Evolutionary conservation across 2,888 invertebrate genomes (phyloP), one percentile per base, ranked within the genome.

Genomic region (Himalopsyche anomala): DNA sequence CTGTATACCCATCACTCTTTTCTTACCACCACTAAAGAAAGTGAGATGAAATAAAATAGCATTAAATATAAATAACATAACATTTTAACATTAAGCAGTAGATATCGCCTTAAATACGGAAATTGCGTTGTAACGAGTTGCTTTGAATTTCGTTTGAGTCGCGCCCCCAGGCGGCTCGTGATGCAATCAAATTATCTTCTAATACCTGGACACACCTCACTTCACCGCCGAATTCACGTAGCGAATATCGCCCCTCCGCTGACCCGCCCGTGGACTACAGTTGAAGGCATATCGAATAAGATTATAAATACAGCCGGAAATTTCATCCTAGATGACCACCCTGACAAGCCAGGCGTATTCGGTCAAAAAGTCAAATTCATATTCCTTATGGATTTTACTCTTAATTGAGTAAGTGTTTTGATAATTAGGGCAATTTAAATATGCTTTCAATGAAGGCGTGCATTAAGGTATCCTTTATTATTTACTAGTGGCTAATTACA

Each of bases 151-250:
- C 19, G 62, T 62, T 62, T 62, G 62, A 62, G 62, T 62, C 62
- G 62, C 62, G 62, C 28, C 62, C 62, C 62, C 62, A 28, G 62
- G 62, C 19, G 62, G 62, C 19, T 62, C 81, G 28, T 45, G 42
- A 42, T 81, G 45, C 81, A 81, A 81, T 81, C 81, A 81, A 81
- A 81, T 81, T 81, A 81, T 81, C 81, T 51, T 45, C 81, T 81
- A 81, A 81, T 45, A 45, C 81, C 81, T 45, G 42, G 81, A 38
- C 80, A 80, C 80, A 80, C 80, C 80, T 80, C 80, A 42, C 80
- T 80, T 42, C 80, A 42, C 80, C 80, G 42, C 81, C 42, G 17
- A 45, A 28, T 45, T 51, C 81, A 45, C 81, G 28, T 28, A 81
- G 62, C 62, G 8, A 51, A 15, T 51, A 51, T 51, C 51, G 12